phyloP scores from a whole-genome alignment of 2,797 vertebrate species.

The Streptopelia turtur region DNA sequence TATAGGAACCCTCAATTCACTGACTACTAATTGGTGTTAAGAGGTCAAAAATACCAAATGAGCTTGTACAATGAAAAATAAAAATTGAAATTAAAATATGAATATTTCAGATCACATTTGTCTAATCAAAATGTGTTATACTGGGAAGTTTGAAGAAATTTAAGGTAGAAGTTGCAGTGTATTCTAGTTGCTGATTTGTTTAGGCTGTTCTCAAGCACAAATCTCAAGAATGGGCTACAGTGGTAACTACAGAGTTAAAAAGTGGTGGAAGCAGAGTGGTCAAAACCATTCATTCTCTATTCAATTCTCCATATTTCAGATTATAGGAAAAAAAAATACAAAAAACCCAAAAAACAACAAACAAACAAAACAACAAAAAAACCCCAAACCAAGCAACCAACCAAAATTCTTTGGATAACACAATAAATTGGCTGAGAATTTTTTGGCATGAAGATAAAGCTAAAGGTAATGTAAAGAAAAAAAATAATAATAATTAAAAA shows the following conservation, averaged over 20 bases:
- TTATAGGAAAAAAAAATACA: neutral
- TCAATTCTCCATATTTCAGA: neutral
- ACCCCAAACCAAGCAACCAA: neutral
- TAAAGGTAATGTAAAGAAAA: neutral
- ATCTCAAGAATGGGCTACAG: neutral
- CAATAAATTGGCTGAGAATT: neutral
- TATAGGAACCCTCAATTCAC: neutral
- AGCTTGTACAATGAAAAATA: neutral
- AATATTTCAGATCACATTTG: neutral
- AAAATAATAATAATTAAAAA: no score
- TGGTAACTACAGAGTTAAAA: neutral
- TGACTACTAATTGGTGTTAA: neutral
- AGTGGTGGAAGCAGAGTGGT: neutral
- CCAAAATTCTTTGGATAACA: neutral
- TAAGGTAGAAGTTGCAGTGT: neutral
- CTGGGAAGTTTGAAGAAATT: neutral
- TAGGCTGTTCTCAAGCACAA: neutral
- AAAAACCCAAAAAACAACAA: no score
- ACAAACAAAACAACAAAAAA: neutral
- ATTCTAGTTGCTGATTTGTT: neutral
- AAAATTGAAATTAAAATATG: fast-evolving
- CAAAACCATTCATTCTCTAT: neutral
- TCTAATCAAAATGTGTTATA: neutral
- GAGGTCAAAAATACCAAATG: neutral
- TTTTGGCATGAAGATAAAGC: neutral